Evolutionary conservation across 2,888 invertebrate species (phyloP), one percentile per base, ranked within the genome.

Genomic region (Galerucella calmariensis): DNA sequence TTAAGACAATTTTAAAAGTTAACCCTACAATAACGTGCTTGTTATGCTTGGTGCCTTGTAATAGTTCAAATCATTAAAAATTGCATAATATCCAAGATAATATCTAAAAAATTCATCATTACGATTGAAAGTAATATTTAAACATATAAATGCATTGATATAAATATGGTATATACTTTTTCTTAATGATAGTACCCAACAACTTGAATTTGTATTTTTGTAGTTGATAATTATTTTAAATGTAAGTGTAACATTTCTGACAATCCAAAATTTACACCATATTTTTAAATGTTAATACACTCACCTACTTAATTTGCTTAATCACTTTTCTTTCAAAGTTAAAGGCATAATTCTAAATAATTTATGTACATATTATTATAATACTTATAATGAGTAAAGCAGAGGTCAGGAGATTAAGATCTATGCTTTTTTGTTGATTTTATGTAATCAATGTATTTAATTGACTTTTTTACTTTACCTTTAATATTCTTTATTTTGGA

Each of bases 31-130:
- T 56, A 56, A 56, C 20, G 16, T 53, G 20, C 20, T 16, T 20
- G 20, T 56, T 56, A 56, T 20, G 56, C 20, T 56, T 56, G 56
- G 56, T 20, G n/a, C n/a, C n/a, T n/a, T n/a, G n/a, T n/a, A n/a
- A n/a, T 3, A 53, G 6, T 14, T 56, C n/a, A 16, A 56, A 56
- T 56, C 16, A 56, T 56, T n/a, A 16, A 2, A 56, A 56, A 56
- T 56, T 56, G 53, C 53, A 56, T 56, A 56, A 56, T 56, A 1
- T 9, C n/a, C n/a, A n/a, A n/a, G n/a, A n/a, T n/a, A n/a, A n/a
- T n/a, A n/a, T n/a, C n/a, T n/a, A 27, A 56, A n/a, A 20, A 56
- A 56, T 56, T 20, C 16, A 16, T 56, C 20, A 16, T 56, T 56
- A n/a, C 20, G 10, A 56, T 2, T 56, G 20, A 56, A 56, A 56